Evolutionary conservation across 2,888 invertebrate genomes (phyloP).

Genomic region (Mamestra brassicae): DNA sequence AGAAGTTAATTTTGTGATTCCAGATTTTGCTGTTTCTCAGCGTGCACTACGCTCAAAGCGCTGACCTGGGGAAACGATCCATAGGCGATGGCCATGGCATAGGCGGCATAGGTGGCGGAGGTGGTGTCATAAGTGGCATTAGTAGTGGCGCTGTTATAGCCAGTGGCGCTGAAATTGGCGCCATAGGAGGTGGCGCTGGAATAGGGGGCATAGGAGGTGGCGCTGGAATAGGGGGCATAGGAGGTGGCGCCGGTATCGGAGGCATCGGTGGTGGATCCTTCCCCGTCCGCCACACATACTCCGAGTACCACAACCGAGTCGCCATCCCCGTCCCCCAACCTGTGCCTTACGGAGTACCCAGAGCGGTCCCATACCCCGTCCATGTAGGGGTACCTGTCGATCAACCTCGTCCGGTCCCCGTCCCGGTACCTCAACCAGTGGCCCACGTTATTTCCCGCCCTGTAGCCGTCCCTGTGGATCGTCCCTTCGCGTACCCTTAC

Average conservation of each 20-base stretch:
- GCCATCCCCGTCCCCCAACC: constrained; percentile 90
- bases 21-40: constrained; percentile 75
- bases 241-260: not conserved
- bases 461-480: constrained; percentile 86
- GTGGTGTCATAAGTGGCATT: constrained; percentile 23
- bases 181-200: constrained; percentile 21
- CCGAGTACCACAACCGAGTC: constrained; percentile 87
- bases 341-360: constrained; percentile 79
- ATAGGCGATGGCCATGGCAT: constrained; percentile 10
- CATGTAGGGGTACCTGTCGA: constrained; percentile 88
- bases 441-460: constrained; percentile 87
- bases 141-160: constrained; percentile 25
- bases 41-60: constrained; percentile 58
- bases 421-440: constrained; percentile 88
- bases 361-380: constrained; percentile 88
- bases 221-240: constrained; percentile 31
- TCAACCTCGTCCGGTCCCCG: constrained; percentile 86
- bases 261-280: constrained; percentile 53
- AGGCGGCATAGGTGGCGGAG: constrained; percentile 6
- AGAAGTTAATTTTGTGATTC: constrained; percentile 43
- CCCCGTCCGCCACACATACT: constrained; percentile 82
- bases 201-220: constrained; percentile 28
- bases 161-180: not conserved
- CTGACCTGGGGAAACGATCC: constrained; percentile 70
- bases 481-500: constrained; percentile 90